Evolutionary conservation across 30 jellyfish, hydroid and myxozoan species (phyloP), one percentile per base, ranked within the genome.

Genomic region (Morbakka virulenta): DNA sequence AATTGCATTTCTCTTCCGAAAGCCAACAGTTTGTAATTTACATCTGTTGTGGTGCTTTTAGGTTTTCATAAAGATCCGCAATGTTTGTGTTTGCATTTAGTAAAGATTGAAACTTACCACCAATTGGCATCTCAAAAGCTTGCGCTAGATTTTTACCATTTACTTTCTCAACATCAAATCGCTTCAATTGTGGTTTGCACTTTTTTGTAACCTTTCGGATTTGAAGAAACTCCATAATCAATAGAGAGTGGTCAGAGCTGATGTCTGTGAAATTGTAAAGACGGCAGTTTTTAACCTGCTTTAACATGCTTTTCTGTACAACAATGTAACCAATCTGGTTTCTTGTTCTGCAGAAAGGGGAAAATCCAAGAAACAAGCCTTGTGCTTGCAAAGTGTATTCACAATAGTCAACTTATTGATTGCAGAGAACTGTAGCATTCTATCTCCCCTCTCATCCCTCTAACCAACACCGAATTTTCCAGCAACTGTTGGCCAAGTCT

Each of bases 211-310:
- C 2, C n/a, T n/a, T n/a, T n/a, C n/a, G n/a, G n/a, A n/a, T n/a
- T n/a, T n/a, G n/a, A n/a, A n/a, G n/a, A n/a, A n/a, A n/a, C n/a
- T n/a, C n/a, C n/a, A n/a, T n/a, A n/a, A n/a, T n/a, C n/a, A n/a
- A n/a, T n/a, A 71, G 75, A 57, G 26, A 35, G 48, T 71, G 83
- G 30, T 71, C 83, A 17, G 83, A 32, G 50, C 32, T 9, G 78
- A 71, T 49, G 41, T 50, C 75, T 24, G 83, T 75, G 25, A 75
- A 71, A 27, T 71, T 47, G 48, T 35, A 71, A 35, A 25, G 50
- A 9, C 83, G 11, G 13, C 80, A 35, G 75, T 71, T n/a, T n/a
- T n/a, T n/a, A n/a, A n/a, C n/a, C n/a, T n/a, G n/a, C n/a, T n/a
- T n/a, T n/a, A n/a, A n/a, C n/a, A n/a, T n/a, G n/a, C n/a, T n/a